Percentiles rank a stretch among this genome's conserved stretches.
phyloP scores from a whole-genome alignment of 35 echinoderm and acorn worm species.

The Chiridota heheva region DNA sequence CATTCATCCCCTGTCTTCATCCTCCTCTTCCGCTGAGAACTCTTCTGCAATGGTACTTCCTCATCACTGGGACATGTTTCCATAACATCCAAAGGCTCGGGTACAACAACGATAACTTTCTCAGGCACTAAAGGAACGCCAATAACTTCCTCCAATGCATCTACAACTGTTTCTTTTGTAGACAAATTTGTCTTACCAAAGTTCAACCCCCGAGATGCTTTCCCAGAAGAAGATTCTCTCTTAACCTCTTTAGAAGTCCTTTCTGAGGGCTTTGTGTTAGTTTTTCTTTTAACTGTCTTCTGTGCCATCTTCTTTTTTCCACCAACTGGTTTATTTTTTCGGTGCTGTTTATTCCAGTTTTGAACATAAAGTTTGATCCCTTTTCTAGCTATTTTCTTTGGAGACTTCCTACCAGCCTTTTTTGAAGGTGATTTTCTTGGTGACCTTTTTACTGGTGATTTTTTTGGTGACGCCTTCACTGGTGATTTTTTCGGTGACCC shows the following conservation, averaged over 20 bases:
- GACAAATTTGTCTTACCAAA: neutral
- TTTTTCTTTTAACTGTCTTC: neutral
- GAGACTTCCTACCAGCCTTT: neutral
- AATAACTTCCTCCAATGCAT: neutral
- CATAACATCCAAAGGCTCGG: neutral
- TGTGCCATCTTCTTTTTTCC: neutral
- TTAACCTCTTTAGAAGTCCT: neutral
- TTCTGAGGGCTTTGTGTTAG: neutral
- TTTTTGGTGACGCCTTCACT: too few relatives aligned
- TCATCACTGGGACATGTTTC: neutral
- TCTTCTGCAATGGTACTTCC: neutral
- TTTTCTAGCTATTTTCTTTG: constrained; percentile 43
- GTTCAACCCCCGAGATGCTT: neutral
- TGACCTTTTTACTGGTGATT: neutral
- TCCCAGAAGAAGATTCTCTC: neutral
- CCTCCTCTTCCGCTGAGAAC: neutral
- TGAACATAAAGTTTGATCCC: constrained; percentile 18
- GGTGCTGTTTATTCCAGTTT: constrained; percentile 6
- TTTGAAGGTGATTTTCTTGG: neutral
- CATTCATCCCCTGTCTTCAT: constrained; percentile 9
- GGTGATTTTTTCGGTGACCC: too few relatives aligned
- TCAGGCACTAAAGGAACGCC: neutral
- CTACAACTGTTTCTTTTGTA: neutral
- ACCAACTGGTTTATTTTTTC: neutral
- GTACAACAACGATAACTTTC: neutral